These are phyloP conservation scores for Anaspis maculata DNA, from an alignment of 2,888 invertebrate genomes.

Conservation along the genomic window DNA sequence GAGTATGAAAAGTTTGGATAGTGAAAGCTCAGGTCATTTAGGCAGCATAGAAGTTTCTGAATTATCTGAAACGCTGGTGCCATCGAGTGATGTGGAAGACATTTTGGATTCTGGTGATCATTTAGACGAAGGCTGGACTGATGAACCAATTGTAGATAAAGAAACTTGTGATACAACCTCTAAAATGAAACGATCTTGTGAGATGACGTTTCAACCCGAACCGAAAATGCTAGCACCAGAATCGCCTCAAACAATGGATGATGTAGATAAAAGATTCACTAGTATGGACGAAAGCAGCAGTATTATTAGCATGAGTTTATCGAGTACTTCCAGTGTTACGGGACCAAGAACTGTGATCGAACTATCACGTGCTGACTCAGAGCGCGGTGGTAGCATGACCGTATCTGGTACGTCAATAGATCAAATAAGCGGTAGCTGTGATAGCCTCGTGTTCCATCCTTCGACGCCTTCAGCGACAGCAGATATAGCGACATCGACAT, in stretches of 20 bases:
- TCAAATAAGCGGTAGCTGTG: constrained; percentile 37
- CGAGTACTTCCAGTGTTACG: constrained; percentile 48
- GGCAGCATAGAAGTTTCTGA: constrained; percentile 88
- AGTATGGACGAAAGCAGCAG: constrained; percentile 53
- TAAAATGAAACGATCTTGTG: constrained; percentile 79
- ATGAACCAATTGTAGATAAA: constrained; percentile 45
- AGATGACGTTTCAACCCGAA: constrained; percentile 78
- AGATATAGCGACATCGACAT: constrained; percentile 41
- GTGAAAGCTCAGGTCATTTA: constrained; percentile 80
- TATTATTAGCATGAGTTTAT: constrained; percentile 49
- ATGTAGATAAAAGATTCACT: constrained; percentile 46
- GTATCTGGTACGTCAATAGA: constrained; percentile 42
- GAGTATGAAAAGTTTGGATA: constrained; percentile 84
- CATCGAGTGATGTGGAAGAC: constrained; percentile 76
- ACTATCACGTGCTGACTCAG: constrained; percentile 41
- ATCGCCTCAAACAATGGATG: constrained; percentile 44
- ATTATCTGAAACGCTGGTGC: constrained; percentile 85
- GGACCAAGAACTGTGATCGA: constrained; percentile 43
- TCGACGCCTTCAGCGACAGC: constrained; percentile 23
- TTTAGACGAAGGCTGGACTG: constrained; percentile 28
- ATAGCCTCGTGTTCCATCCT: constrained; percentile 27
- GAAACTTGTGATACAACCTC: constrained; percentile 51
- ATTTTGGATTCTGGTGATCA: constrained; percentile 55
- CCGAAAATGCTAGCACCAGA: constrained; percentile 41
- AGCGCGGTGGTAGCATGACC: constrained; percentile 37